Base-by-base conservation (phyloP, 2,888 invertebrate genomes). In the Xylota sylvarum region DNA sequence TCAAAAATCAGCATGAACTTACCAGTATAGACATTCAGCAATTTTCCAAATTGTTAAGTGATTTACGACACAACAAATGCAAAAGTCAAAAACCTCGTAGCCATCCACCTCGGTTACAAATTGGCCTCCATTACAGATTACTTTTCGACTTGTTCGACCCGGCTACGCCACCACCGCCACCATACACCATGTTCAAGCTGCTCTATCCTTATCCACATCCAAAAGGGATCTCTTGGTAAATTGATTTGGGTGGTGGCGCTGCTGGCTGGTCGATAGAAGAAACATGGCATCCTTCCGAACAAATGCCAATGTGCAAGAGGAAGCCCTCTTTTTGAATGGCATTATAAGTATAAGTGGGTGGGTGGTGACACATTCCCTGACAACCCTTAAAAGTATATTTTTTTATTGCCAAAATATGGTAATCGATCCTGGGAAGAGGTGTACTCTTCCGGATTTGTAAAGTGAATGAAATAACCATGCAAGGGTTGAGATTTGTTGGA, bases 11-110 rank as follows among this genome's bases (percentile, higher is more conserved):
- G 17, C 60, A 76, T 40, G 60, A 73, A 80, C 74, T 52, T 35
- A 6, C 32, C 14, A 62, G 27, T 48, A 50, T 2, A 55, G 73
- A 35, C 23, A 62, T 35, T 81, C 70, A 82, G 88, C 89, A 88
- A 89, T 90, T 90, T 90, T 90, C 90, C 90, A 92, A 92, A 92
- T 92, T 92, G 92, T 91, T 91, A 90, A 90, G 92, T 92, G 92
- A 92, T 92, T 92, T 92, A 92, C 92, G 92, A 91, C 90, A 91
- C 90, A 91, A 90, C 90, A 91, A 90, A 82, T 67, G 69, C 78
- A 82, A 82, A 69, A 78, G 56, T 69, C 77, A 81, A 80, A 84
- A 77, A 67, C 76, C 65, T 69, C 67, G 50, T 35, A 58, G 35
- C 30, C 77, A 77, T 72, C 50, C 56, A 35, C 35, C 72, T 46